Evolutionary conservation across 2,797 vertebrate genomes (phyloP).

Genomic region (Rhyacichthys aspro): DNA sequence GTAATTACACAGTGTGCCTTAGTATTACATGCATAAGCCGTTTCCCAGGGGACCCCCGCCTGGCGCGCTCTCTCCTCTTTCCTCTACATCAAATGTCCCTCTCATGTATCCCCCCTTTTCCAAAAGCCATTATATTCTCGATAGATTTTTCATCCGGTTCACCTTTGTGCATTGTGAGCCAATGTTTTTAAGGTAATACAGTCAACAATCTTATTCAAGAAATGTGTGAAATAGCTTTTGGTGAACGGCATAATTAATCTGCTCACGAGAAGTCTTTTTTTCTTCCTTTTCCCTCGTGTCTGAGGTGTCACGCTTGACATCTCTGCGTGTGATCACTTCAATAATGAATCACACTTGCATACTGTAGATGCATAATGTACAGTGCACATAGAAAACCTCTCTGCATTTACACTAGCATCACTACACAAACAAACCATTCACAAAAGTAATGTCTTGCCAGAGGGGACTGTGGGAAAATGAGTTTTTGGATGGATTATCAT

Average conservation of each 20-base stretch:
- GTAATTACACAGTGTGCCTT: too few relatives aligned
- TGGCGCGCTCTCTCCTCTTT: too few relatives aligned
- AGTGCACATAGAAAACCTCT: background rate
- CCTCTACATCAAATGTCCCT: background rate
- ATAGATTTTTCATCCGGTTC: background rate
- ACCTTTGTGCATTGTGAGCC: background rate
- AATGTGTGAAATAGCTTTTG: too few relatives aligned
- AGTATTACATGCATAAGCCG: too few relatives aligned
- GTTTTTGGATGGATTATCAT: conserved; percentile 70
- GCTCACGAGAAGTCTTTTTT: too few relatives aligned
- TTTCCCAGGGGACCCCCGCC: too few relatives aligned
- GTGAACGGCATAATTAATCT: too few relatives aligned
- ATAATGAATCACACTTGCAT: conserved; percentile 10
- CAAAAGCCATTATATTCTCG: background rate
- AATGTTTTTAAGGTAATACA: background rate
- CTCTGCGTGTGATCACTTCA: conserved; percentile 1
- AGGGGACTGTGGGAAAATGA: conserved; percentile 66
- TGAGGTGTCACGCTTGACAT: conserved; percentile 11
- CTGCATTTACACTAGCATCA: conserved; percentile 6
- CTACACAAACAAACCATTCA: conserved; percentile 57
- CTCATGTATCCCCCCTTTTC: background rate
- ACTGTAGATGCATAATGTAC: conserved; percentile 8
- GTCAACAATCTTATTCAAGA: too few relatives aligned
- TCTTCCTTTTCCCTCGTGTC: background rate
- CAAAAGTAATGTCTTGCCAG: conserved; percentile 62